Evolutionary conservation across 2,797 vertebrate species (phyloP), one percentile per base, ranked within the genome.

Genomic region (Gobionotothen gibberifrons): DNA sequence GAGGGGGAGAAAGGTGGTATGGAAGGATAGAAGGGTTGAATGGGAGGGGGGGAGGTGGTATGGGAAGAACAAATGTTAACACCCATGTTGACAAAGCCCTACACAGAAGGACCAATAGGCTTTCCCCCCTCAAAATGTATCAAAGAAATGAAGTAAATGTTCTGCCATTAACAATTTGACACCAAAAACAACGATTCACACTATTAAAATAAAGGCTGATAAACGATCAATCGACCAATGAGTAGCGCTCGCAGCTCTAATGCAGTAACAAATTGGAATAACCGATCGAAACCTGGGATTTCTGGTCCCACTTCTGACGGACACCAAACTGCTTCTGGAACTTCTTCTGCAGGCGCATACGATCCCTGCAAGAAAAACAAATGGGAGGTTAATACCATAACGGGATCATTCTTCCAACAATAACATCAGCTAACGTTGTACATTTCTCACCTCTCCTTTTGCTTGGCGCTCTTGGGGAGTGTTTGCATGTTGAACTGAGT

Each of bases 301-400:
- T 99, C 76, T 99, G 98, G 93, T 99, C 98, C 98, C 98, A 99
- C 78, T 99, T 99, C 87, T 98, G 98, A 76, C 98, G 96, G 47
- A 98, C 98, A 21, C 98, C 98, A 91, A 99, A 99, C 87, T 99
- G 98, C 92, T 99, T 99, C 87, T 99, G 98, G 85, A 99, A 99
- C 91, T 99, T 99, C 90, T 99, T 99, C 85, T 99, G 98, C 63
- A 99, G 92, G 1, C 98, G 96, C 91, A 99, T 95, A 21, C 98
- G 97, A 87, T 99, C 98, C 83, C 98, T 99, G 78, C 32, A 59
- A 86, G 14, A 68, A 19, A 82, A 39, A 69, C 43, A 58, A 48
- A n/a, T 3, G 2, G 1, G 8, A 36, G 13, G 3, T 44, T 22
- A 40, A 2, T 0, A 7, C 9, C n/a, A 26, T 26, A 26, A 26